Base-by-base conservation (phyloP, 2,797 vertebrate species). In the Caiman crocodilus region DNA sequence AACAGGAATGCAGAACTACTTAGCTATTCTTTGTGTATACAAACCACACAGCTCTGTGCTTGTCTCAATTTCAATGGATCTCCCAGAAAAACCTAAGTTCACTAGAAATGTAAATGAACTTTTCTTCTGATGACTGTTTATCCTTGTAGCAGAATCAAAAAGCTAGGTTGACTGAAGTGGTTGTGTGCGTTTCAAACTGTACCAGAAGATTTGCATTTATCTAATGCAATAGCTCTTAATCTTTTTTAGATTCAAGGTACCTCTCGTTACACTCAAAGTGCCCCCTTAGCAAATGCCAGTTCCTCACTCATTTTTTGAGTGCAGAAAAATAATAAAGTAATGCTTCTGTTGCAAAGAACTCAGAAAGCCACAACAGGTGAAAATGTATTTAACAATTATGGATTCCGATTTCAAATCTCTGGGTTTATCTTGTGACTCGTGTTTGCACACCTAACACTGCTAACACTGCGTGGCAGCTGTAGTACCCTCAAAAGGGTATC, bases 51-150 rank as follows among this genome's bases (percentile, higher is more conserved):
- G 61, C 9, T 55, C n/a, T 14, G 4, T 25, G 17, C 75, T 76
- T 1, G 10, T 14, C 21, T 16, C 84, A 6, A 61, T 35, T 87
- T 35, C 28, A 90, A 76, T 58, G 56, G 21, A 74, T 79, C 76
- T 26, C 14, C 5, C 25, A 42, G 21, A 5, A 25, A 64, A 23
- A 0, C 0, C 5, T 25, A 2, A 1, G 4, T 26, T 85, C 25
- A 28, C 11, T n/a, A 2, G 18, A 0, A 73, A 4, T 26, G 23
- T 79, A n/a, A 42, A 35, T 55, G 6, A 81, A 78, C 18, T 1
- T 76, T 82, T 35, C 32, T 77, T n/a, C 23, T 78, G 23, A 60
- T 26, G 14, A 73, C 2, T 2, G 12, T 81, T 60, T 8, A 78
- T 57, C 57, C 80, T 30, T 12, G 35, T 21, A 26, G 26, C 50